These are phyloP conservation scores for Hetaerina americana DNA, from an alignment of 1,140 invertebrate genomes.

Conservation along the genomic window DNA sequence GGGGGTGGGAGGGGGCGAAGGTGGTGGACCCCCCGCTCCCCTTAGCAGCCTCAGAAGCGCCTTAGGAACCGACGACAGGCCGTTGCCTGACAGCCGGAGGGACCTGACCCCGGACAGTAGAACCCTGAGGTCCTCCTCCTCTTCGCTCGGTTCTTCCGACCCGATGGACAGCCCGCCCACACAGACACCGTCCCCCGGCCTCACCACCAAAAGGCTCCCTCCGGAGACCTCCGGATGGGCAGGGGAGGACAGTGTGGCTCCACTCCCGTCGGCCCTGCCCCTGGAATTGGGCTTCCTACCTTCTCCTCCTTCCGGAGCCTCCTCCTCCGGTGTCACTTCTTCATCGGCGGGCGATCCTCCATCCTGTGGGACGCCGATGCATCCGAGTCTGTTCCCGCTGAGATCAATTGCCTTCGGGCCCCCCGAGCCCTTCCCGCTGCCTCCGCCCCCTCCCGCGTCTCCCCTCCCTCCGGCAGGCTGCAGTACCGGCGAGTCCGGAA, in stretches of 20 bases:
- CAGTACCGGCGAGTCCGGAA: not conserved
- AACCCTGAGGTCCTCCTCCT: conserved; percentile 25
- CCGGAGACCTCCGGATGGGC: not conserved
- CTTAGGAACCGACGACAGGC: conserved; percentile 39
- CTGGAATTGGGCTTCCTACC: not conserved
- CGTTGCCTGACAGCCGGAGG: conserved; percentile 42
- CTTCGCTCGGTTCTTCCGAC: conserved; percentile 33
- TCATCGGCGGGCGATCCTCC: too few species aligned
- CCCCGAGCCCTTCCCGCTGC: not conserved
- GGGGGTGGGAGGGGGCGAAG: not conserved
- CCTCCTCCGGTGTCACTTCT: not conserved
- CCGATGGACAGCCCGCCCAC: conserved; percentile 39
- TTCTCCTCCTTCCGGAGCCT: not conserved
- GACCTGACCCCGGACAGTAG: conserved; percentile 39
- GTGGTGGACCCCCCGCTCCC: not conserved
- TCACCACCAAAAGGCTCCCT: not conserved
- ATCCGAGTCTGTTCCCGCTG: not conserved
- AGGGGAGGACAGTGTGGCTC: not conserved
- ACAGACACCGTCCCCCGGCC: too few species aligned
- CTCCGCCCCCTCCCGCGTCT: not conserved
- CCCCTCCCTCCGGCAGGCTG: not conserved
- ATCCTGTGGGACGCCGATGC: too few species aligned
- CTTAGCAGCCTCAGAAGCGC: conserved; percentile 40
- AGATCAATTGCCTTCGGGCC: not conserved
- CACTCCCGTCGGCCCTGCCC: not conserved